Evolutionary conservation across 2,113 vertebrate species (phyloP), one percentile per base, ranked within the genome.

Genomic region (Oceanodroma tethys): DNA sequence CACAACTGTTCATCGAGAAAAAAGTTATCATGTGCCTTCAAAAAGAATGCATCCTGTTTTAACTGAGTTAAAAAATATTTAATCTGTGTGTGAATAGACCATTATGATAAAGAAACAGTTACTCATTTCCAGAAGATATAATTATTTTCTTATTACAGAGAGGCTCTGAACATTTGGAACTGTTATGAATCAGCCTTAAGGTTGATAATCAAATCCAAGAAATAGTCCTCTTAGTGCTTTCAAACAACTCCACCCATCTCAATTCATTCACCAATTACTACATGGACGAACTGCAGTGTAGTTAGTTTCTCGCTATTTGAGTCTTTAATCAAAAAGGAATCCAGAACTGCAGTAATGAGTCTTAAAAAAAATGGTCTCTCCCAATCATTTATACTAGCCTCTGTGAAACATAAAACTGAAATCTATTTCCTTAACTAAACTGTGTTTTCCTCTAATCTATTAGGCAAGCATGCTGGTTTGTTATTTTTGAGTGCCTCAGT

Each of bases 171-270:
- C 75, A 21, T 82, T 92, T 95, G 66, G 42, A 72, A 74, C n/a
- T 66, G 29, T 86, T 82, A 74, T 47, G 81, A 88, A 76, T 93
- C 91, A 90, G 43, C 22, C 3, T 62, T 40, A 48, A 34, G 56
- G 8, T 32, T 95, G 91, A 87, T 94, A 86, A 95, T 60, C 52
- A 81, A 43, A 76, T 84, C 56, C 48, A 89, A 97, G 36, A 89
- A 93, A 89, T 38, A 47, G 36, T 87, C 23, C 45, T 96, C 58
- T 59, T 71, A 29, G 23, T 53, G 58, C 70, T 94, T 94, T 95
- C 88, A 89, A 80, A 87, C 81, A 85, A 16, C 81, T 89, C 87
- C 79, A 86, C 66, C 93, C 86, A n/a, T 82, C 50, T 87, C 84
- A 72, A 17, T 91, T 94, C 87, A 94, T 94, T 96, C 70, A 89